Evolutionary conservation across 2,113 vertebrate species (phyloP), one percentile per base, ranked within the genome.

Genomic region (Hystrix cristata): DNA sequence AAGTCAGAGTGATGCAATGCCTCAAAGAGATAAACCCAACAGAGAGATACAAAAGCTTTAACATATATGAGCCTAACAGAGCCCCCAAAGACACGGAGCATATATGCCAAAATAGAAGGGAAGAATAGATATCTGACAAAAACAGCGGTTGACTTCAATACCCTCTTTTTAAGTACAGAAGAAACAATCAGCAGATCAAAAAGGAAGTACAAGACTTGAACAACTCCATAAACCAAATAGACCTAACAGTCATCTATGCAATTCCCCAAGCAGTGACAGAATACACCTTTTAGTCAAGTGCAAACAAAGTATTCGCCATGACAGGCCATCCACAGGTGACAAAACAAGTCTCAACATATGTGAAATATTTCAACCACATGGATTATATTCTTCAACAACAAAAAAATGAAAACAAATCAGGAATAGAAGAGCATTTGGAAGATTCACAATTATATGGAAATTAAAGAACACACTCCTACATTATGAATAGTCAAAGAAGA

Each of bases 231-330:
- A 74, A 85, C 16, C 46, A 85, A 74, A 13, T 65, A 91, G 48
- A 87, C 21, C 18, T 51, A 69, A 67, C 8, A 57, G 27, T 64
- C 53, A 89, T 16, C 51, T 59, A 76, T 16, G 64, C 7, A 74
- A 72, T 21, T 48, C 0, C 80, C 59, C 48, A 72, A 34, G n/a
- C 34, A 80, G 31, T 46, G 69, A 59, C 5, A 86, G 46, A 69
- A 90, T 48, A 80, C 31, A 57, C 46, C 80, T 80, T 90, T 86
- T 85, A 62, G 10, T 95, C n/a, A 92, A 82, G 31, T 65, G 23
- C 46, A 71, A 27, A 43, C 55, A 53, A 59, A 69, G 67, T 9
- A 83, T 87, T 81, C 89, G 91, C 65, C 27, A 87, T 53, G 74
- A 46, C 0, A 87, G 72, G 79, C 29, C 57, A 81, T 11, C 82